Evolutionary conservation across 2,113 vertebrate genomes (phyloP).

Genomic region (Oplegnathus fasciatus): DNA sequence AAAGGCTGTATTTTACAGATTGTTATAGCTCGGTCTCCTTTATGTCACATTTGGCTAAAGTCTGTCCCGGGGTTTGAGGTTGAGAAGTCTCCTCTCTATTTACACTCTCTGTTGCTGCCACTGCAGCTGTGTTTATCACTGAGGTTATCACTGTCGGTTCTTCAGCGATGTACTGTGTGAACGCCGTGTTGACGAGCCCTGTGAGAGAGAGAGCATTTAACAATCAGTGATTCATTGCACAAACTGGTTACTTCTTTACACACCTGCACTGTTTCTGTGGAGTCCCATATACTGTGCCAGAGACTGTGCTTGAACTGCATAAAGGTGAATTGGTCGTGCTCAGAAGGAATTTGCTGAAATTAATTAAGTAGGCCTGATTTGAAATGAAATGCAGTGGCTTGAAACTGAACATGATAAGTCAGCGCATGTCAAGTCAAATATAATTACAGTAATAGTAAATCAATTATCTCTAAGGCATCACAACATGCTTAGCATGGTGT

Average conservation of each 20-base stretch:
- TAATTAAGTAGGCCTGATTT: neutral
- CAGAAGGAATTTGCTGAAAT: neutral
- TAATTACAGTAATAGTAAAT: neutral
- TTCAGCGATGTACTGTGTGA: constrained; percentile 81
- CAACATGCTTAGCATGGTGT: too few species aligned
- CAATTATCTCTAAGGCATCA: too few species aligned
- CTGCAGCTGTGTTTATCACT: constrained; percentile 17
- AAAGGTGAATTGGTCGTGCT: neutral
- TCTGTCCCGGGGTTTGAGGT: constrained; percentile 17
- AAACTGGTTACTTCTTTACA: neutral
- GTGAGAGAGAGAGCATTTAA: constrained; percentile 49
- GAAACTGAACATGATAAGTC: neutral
- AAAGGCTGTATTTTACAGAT: neutral
- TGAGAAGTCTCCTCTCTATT: constrained; percentile 14
- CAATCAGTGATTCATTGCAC: neutral
- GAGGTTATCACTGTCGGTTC: constrained; percentile 60
- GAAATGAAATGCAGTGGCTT: neutral
- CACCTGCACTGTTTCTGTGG: neutral
- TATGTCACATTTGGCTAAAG: constrained; percentile 17
- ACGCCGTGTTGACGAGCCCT: constrained; percentile 81
- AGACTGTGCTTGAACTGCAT: neutral
- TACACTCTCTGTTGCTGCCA: neutral
- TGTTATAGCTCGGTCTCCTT: constrained; percentile 82
- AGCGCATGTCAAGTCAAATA: neutral
- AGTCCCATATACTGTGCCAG: neutral